Evolutionary conservation across 2,113 vertebrate genomes (phyloP).

Genomic region (Chitala chitala): DNA sequence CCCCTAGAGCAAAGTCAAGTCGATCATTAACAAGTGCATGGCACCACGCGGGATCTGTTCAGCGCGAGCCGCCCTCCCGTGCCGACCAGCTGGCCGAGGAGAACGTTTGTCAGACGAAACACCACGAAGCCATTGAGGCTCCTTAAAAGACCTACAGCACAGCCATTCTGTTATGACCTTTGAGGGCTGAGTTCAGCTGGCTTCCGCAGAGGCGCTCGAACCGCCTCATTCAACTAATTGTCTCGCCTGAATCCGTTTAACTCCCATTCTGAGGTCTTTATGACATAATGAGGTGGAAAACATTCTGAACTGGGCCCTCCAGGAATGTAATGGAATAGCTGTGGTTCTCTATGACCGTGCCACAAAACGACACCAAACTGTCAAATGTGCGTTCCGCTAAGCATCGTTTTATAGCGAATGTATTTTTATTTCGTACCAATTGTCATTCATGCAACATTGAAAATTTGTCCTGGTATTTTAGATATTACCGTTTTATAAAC

Average conservation of each 20-base stretch:
- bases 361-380: no score
- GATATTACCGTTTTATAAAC: no score
- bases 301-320: constrained; percentile 5
- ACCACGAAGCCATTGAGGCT: neutral
- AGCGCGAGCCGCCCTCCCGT: neutral
- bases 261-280: constrained; percentile 1
- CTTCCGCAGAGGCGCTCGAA: neutral
- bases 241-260: constrained; percentile 2
- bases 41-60: neutral
- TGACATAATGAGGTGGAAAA: constrained; percentile 18
- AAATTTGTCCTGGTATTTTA: no score
- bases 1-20: neutral
- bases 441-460: no score
- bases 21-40: neutral
- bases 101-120: neutral
- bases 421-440: no score
- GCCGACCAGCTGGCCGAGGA: neutral
- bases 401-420: no score
- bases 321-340: neutral
- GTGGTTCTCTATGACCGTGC: no score
- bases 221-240: constrained; percentile 12
- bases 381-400: no score
- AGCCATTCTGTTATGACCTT: neutral
- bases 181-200: neutral
- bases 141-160: neutral